phyloP scores from a whole-genome alignment of 2,888 invertebrate species.

The Tipula vernalis region DNA sequence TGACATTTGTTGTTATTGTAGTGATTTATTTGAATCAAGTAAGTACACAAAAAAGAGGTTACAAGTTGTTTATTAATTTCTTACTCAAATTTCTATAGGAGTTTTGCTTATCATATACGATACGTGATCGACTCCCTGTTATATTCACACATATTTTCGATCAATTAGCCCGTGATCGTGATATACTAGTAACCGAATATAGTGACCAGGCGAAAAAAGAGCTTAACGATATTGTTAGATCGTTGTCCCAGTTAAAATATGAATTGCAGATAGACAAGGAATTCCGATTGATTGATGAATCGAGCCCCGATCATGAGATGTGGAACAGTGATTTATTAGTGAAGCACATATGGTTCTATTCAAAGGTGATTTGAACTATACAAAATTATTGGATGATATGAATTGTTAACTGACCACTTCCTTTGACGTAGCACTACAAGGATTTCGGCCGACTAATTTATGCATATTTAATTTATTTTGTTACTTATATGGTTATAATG shows the following conservation, averaged over 20 bases:
- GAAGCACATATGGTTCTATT: conserved; percentile 61
- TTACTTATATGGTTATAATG: too few species aligned
- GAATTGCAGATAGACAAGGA: conserved; percentile 85
- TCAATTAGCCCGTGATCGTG: conserved; percentile 55
- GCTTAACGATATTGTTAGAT: conserved; percentile 56
- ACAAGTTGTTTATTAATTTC: neutral
- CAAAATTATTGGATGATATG: conserved; percentile 81
- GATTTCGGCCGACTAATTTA: conserved; percentile 73
- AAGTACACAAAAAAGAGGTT: too few species aligned
- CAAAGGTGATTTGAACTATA: conserved; percentile 92
- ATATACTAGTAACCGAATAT: conserved; percentile 42
- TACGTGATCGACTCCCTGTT: conserved; percentile 75
- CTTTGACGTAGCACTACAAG: conserved; percentile 50
- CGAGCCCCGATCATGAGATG: conserved; percentile 40
- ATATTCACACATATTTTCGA: conserved; percentile 83
- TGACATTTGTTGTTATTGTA: too few species aligned
- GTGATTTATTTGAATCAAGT: too few species aligned
- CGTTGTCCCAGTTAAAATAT: conserved; percentile 72
- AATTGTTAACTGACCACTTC: conserved; percentile 61
- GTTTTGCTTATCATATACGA: conserved; percentile 73
- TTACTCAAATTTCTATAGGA: conserved; percentile 42
- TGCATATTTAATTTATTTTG: conserved; percentile 33
- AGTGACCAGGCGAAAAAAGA: conserved; percentile 57
- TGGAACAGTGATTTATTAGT: conserved; percentile 66
- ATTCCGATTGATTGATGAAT: conserved; percentile 40